Evolutionary conservation across 2,888 invertebrate species (phyloP).

Genomic region (Osedax frankpressi): DNA sequence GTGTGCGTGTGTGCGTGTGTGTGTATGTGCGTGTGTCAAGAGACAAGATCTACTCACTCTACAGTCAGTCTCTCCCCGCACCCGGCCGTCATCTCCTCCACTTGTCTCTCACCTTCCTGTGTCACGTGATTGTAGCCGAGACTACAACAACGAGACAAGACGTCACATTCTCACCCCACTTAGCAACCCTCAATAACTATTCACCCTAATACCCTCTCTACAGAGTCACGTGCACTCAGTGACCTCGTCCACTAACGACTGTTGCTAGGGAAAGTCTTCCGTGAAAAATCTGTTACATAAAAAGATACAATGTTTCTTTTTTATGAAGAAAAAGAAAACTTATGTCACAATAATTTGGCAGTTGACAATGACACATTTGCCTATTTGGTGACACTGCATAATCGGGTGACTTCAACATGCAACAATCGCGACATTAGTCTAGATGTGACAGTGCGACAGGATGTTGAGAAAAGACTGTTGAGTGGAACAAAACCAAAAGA

Average conservation of each 20-base stretch:
- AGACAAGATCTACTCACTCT: neutral
- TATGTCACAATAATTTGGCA: neutral
- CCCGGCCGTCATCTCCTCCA: neutral
- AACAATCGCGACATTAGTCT: neutral
- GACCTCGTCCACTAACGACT: neutral
- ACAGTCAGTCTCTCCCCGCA: neutral
- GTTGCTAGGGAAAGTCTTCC: neutral
- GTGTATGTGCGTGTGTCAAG: neutral
- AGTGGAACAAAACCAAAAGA: neutral
- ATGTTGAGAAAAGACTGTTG: slow-evolving; percentile 3
- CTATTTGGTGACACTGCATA: neutral
- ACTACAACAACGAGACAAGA: neutral
- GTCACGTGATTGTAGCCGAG: neutral
- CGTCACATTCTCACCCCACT: neutral
- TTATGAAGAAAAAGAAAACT: neutral
- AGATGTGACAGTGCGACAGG: neutral
- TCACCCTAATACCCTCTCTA: neutral
- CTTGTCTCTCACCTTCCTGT: neutral
- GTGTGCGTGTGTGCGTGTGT: neutral
- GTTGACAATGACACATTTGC: slow-evolving; percentile 2
- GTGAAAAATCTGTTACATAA: slow-evolving; percentile 6
- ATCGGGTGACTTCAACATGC: neutral
- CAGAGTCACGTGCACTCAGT: neutral
- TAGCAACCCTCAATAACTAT: neutral
- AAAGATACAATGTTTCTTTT: neutral